Evolutionary conservation across 2,113 vertebrate species (phyloP).

Genomic region (Erpornis zantholeuca): DNA sequence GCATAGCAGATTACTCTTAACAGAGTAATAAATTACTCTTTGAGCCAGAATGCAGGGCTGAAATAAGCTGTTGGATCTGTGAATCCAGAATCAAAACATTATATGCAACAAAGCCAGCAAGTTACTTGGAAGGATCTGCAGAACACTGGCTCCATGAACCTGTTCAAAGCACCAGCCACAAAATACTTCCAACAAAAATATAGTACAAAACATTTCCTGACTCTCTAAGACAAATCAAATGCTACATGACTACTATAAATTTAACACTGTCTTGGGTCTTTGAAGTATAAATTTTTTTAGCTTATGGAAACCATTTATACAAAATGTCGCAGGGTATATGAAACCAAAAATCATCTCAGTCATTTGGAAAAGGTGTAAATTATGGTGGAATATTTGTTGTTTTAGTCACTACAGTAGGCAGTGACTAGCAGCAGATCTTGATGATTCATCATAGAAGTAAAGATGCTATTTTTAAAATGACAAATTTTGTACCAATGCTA

Average conservation of each 20-base stretch:
- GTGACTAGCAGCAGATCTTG: background rate
- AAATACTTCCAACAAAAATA: background rate
- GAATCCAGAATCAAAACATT: background rate
- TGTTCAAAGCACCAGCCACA: background rate
- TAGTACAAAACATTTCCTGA: background rate
- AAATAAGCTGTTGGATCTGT: background rate
- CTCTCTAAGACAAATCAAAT: background rate
- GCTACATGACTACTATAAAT: background rate
- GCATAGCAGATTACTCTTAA: background rate
- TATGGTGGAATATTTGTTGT: background rate
- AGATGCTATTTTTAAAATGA: background rate
- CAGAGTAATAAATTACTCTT: background rate
- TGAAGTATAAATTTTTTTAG: background rate
- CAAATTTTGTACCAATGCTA: background rate
- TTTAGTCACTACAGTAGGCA: background rate
- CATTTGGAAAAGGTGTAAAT: background rate
- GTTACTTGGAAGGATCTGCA: background rate
- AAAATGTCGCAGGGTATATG: rapidly evolving
- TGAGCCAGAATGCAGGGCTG: background rate
- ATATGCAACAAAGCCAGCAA: background rate
- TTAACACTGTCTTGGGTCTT: background rate
- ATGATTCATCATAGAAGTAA: background rate
- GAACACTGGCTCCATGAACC: background rate
- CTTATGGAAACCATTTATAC: background rate
- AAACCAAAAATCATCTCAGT: background rate